These are phyloP conservation scores for Porites divaricata DNA, from an alignment of 92 coral and sea anemone genomes.

Conservation along the genomic window DNA sequence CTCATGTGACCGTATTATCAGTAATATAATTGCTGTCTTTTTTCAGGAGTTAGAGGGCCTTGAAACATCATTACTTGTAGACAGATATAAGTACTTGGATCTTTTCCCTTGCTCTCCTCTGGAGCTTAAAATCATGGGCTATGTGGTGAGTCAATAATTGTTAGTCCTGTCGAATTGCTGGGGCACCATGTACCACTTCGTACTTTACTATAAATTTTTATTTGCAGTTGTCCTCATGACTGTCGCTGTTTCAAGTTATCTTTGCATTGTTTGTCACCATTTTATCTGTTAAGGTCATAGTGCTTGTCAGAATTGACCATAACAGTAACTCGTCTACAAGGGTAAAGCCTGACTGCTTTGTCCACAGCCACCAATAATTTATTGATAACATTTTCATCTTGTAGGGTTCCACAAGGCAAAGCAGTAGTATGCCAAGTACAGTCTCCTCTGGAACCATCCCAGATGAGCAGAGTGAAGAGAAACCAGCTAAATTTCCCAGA, in stretches of 20 bases:
- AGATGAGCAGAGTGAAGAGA: slow-evolving; percentile 78
- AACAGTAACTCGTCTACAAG: no score
- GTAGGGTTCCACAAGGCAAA: slow-evolving; percentile 74
- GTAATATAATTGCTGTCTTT: neutral
- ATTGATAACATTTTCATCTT: neutral
- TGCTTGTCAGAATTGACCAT: no score
- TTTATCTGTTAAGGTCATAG: no score
- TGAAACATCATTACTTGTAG: slow-evolving; percentile 91
- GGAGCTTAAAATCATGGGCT: slow-evolving; percentile 95
- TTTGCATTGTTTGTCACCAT: no score
- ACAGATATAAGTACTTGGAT: slow-evolving; percentile 93
- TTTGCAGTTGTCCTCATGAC: no score
- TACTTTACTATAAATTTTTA: no score
- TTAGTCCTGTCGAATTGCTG: neutral
- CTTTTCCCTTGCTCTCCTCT: slow-evolving; percentile 85
- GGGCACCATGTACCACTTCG: no score
- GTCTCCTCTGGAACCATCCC: slow-evolving; percentile 43
- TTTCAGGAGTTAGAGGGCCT: slow-evolving; percentile 87
- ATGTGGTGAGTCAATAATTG: slow-evolving; percentile 68
- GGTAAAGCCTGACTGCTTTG: no score
- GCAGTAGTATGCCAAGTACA: slow-evolving; percentile 48
- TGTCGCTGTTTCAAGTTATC: no score
- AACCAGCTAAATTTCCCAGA: slow-evolving; percentile 62
- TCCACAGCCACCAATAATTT: neutral
- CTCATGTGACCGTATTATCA: no score